These are phyloP conservation scores for Lemur catta DNA, from an alignment of 2,797 vertebrate genomes.

Conservation along the genomic window DNA sequence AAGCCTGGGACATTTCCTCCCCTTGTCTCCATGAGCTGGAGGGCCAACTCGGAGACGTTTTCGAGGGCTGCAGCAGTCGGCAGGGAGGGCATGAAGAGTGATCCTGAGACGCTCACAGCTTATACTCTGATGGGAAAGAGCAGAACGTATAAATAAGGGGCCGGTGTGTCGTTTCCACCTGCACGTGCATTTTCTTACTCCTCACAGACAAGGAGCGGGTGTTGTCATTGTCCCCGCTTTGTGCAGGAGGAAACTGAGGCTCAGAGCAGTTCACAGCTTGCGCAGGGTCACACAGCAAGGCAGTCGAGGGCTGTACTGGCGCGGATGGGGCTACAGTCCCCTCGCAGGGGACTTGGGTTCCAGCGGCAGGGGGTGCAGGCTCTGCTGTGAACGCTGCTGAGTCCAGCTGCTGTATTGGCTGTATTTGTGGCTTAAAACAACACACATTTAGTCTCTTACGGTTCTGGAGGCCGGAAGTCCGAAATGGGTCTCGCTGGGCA, in stretches of 20 bases:
- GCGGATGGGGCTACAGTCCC: background rate
- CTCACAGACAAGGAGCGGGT: background rate
- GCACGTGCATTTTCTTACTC: rapidly evolving
- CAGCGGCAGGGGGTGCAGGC: background rate
- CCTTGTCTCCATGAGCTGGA: background rate
- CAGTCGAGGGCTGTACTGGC: background rate
- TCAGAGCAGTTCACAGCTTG: background rate
- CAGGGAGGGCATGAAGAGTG: background rate
- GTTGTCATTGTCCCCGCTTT: background rate
- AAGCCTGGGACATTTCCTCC: rapidly evolving
- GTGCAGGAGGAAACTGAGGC: background rate
- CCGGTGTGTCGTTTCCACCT: rapidly evolving
- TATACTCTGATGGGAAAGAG: background rate
- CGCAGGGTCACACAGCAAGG: background rate
- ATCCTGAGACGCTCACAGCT: background rate
- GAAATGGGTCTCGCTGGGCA: background rate
- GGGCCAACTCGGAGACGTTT: background rate
- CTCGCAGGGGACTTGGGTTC: rapidly evolving
- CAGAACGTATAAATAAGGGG: background rate
- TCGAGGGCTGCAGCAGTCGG: background rate
- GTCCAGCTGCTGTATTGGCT: background rate
- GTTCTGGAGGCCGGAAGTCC: background rate
- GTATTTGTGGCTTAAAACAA: background rate
- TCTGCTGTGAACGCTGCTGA: background rate
- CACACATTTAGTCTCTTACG: background rate